Percentiles rank a stretch among this genome's conserved stretches.
phyloP scores from a whole-genome alignment of 2,888 invertebrate species.

The Creontiades dilutus region DNA sequence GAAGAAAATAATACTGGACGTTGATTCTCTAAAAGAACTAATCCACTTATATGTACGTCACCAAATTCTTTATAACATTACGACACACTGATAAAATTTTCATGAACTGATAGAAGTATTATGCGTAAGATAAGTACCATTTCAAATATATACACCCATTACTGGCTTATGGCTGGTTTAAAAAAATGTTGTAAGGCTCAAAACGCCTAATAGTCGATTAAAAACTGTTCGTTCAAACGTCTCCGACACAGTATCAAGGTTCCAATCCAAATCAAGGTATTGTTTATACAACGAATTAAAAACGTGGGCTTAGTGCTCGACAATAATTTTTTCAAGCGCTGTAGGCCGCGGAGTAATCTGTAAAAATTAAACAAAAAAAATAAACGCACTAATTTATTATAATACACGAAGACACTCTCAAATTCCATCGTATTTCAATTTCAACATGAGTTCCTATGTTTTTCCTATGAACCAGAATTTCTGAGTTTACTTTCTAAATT shows the following conservation, averaged over 20 bases:
- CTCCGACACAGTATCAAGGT: neutral
- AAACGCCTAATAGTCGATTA: neutral
- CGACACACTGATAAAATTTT: neutral
- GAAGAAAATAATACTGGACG: constrained; percentile 24
- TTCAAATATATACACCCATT: constrained; percentile 47
- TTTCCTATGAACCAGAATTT: too few relatives aligned
- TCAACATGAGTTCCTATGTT: neutral
- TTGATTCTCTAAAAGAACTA: constrained; percentile 12
- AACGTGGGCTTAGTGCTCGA: constrained; percentile 20
- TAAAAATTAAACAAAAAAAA: constrained; percentile 60
- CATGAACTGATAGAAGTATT: constrained; percentile 1
- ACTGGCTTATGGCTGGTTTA: neutral
- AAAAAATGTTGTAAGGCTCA: neutral
- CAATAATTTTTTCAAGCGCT: constrained; percentile 61
- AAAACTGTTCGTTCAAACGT: neutral
- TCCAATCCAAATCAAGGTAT: neutral
- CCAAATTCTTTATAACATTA: neutral
- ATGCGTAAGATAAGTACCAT: neutral
- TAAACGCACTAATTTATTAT: constrained; percentile 32
- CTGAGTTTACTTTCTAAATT: too few relatives aligned
- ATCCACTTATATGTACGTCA: neutral
- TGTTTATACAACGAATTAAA: neutral
- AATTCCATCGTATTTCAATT: too few relatives aligned
- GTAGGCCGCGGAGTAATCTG: constrained; percentile 71
- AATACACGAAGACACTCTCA: neutral